A percentile compares a stretch with the other conserved stretches of the same genome.
These are phyloP conservation scores for Hemiprocne comata DNA, from an alignment of 2,113 vertebrate species.

Conservation along the genomic window DNA sequence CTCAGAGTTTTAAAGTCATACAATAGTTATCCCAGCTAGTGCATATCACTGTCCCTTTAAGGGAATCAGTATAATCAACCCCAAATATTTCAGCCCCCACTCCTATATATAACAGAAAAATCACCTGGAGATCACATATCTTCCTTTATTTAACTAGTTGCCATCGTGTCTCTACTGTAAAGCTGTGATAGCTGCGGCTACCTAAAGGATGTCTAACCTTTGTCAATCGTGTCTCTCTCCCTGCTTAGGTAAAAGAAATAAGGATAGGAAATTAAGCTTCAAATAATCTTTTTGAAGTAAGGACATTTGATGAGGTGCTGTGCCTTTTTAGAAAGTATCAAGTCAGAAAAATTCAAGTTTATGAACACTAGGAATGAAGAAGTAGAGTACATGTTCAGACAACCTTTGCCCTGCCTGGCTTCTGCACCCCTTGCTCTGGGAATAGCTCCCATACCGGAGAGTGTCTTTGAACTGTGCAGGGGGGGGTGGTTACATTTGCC, in stretches of 20 bases:
- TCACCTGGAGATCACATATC: background rate
- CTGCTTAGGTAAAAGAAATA: background rate
- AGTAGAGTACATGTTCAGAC: background rate
- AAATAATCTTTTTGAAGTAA: background rate
- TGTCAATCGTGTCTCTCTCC: background rate
- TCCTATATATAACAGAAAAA: slow-evolving; percentile 14
- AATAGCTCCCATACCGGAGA: background rate
- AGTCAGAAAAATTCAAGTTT: background rate
- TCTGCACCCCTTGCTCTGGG: background rate
- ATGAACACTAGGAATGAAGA: background rate
- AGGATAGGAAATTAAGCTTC: background rate
- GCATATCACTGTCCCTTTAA: background rate
- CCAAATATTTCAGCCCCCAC: background rate
- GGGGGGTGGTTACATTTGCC: background rate
- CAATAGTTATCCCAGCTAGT: background rate
- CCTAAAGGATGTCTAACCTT: background rate
- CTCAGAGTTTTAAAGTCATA: background rate
- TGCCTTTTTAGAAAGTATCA: background rate
- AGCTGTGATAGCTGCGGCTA: background rate
- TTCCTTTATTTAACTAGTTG: slow-evolving; percentile 22
- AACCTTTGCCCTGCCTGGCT: background rate
- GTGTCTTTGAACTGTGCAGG: slow-evolving; percentile 17
- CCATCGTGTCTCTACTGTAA: background rate
- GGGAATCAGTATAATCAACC: background rate
- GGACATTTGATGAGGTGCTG: background rate